phyloP scores from a whole-genome alignment of 2,113 vertebrate species.

The Nicator chloris region DNA sequence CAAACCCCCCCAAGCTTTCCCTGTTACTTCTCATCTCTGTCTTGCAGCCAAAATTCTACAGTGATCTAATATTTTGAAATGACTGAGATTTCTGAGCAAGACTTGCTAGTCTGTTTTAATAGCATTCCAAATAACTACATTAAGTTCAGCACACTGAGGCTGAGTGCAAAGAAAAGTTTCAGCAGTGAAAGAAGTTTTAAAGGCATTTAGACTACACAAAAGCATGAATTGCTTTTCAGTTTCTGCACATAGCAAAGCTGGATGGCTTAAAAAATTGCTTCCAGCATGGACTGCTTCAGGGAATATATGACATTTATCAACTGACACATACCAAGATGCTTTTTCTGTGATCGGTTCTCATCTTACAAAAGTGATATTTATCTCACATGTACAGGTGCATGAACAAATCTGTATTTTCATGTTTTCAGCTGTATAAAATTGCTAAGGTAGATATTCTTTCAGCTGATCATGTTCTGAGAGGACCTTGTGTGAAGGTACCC shows the following conservation, averaged over 20 bases:
- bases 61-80: background rate
- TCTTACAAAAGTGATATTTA: background rate
- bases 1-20: fast-evolving
- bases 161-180: background rate
- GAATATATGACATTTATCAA: background rate
- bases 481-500: background rate
- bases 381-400: background rate
- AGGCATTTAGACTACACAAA: background rate
- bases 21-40: background rate
- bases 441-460: background rate
- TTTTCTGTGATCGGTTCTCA: background rate
- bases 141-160: background rate
- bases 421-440: background rate
- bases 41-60: background rate
- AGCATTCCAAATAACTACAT: fast-evolving
- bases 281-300: background rate
- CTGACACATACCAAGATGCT: background rate
- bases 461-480: background rate
- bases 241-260: background rate
- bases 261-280: background rate
- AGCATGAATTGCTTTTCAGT: background rate
- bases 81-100: background rate
- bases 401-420: background rate
- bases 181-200: background rate
- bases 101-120: background rate